phyloP scores from a whole-genome alignment of 2,113 vertebrate genomes.

The Heterotis niloticus region DNA sequence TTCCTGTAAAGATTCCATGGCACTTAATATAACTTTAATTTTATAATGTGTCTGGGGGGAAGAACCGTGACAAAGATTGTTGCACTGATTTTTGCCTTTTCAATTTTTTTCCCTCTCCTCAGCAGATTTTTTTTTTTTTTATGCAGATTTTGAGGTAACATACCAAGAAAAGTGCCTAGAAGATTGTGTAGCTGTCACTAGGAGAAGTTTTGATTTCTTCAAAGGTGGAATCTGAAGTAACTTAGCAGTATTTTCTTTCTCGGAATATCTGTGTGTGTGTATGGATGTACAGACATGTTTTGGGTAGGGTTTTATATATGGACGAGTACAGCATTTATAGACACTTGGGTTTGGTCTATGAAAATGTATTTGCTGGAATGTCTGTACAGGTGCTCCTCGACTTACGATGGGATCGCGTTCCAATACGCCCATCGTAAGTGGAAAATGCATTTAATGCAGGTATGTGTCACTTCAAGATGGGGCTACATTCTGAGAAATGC shows the following conservation, averaged over 20 bases:
- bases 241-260: background rate
- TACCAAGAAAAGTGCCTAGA: constrained; percentile 32
- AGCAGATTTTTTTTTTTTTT: constrained; percentile 7
- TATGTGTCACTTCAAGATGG: no score
- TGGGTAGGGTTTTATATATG: no score
- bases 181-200: constrained; percentile 12
- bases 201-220: background rate
- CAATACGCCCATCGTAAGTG: no score
- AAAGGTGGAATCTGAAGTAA: background rate
- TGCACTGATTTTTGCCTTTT: constrained; percentile 28
- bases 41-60: background rate
- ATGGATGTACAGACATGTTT: no score
- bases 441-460: no score
- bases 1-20: constrained; percentile 2
- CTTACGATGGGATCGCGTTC: no score
- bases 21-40: background rate
- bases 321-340: no score
- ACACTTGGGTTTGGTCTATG: no score
- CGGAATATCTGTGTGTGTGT: background rate
- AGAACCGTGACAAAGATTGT: background rate
- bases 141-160: background rate
- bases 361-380: no score
- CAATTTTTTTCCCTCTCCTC: background rate
- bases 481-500: no score
- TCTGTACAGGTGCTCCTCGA: no score